These are phyloP conservation scores for Dasyurus viverrinus DNA, from an alignment of 2,113 vertebrate genomes.

Conservation along the genomic window DNA sequence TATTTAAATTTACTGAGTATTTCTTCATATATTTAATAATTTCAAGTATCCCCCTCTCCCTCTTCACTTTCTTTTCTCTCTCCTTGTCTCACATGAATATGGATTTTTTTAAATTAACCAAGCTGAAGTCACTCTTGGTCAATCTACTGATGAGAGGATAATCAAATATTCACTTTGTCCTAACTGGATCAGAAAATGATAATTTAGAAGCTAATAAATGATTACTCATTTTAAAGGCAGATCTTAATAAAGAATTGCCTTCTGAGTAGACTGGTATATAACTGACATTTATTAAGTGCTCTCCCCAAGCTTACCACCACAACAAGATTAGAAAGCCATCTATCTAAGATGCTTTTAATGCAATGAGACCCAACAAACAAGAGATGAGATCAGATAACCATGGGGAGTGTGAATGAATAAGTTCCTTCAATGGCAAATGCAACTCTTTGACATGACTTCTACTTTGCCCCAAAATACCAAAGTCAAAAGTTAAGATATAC, in stretches of 20 bases:
- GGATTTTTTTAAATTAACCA: background rate
- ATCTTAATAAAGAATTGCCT: background rate
- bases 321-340: background rate
- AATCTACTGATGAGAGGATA: background rate
- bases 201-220: background rate
- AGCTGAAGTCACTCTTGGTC: background rate
- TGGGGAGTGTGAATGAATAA: background rate
- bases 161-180: background rate
- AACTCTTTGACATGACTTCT: conserved; percentile 13
- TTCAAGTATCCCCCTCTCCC: background rate
- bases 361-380: background rate
- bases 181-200: background rate
- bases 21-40: conserved; percentile 25
- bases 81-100: background rate
- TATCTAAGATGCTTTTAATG: background rate
- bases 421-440: conserved; percentile 48
- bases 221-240: background rate
- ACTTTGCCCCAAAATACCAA: conserved; percentile 32
- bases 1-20: conserved; percentile 13
- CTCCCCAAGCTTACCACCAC: background rate
- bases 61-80: background rate
- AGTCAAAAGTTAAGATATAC: conserved; percentile 69
- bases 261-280: background rate
- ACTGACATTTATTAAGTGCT: background rate
- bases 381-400: background rate